Evolutionary conservation across 1,140 invertebrate genomes (phyloP).

Genomic region (Psilanteris sp.): DNA sequence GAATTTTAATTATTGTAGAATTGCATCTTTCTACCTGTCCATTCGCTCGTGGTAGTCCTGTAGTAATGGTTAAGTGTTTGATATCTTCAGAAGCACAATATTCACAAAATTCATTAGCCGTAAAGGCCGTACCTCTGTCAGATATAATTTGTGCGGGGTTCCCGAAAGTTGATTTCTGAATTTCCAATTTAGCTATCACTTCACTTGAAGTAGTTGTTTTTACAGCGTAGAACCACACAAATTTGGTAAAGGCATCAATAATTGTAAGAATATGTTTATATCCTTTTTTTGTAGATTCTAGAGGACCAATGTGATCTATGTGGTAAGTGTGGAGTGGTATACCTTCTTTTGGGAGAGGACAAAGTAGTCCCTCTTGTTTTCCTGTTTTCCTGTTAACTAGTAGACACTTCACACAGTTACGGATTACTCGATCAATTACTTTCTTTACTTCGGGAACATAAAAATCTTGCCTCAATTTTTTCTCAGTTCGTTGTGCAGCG

Average conservation of each 20-base stretch:
- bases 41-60: conserved; percentile 9
- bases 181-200: neutral
- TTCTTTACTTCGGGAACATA: too few species aligned
- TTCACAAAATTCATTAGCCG: conserved; percentile 4
- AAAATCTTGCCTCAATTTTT: too few species aligned
- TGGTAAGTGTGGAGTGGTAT: too few species aligned
- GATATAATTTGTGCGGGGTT: neutral
- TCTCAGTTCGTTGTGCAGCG: too few species aligned
- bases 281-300: too few species aligned
- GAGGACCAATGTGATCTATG: too few species aligned
- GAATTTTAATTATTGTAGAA: conserved; percentile 1
- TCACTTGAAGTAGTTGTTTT: neutral
- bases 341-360: too few species aligned
- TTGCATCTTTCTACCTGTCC: conserved; percentile 5
- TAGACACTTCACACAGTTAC: neutral
- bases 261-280: neutral
- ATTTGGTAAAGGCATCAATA: neutral
- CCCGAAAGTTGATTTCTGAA: neutral
- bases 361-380: too few species aligned
- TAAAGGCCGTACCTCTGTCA: conserved; percentile 13
- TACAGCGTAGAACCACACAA: neutral
- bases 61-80: conserved; percentile 5
- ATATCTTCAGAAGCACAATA: conserved; percentile 9
- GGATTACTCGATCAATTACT: neutral
- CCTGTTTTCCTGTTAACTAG: neutral